Evolutionary conservation across 2,888 invertebrate genomes (phyloP), one percentile per base, ranked within the genome.

Genomic region (Ennomos erosarius): DNA sequence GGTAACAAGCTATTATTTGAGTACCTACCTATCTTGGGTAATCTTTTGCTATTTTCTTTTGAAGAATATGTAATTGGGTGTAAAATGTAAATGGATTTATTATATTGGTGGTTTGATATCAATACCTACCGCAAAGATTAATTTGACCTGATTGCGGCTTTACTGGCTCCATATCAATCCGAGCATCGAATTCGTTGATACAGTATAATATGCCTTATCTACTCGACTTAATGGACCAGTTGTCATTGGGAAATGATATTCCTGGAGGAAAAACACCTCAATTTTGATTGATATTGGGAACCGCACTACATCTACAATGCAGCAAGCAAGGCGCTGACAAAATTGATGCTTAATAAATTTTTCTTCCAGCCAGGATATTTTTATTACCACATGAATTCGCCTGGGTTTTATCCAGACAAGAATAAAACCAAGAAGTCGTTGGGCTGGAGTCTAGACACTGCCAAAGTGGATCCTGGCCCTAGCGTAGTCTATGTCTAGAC

Each of bases 71-170:
- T 26, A 26, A 26, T 5, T 26, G 26, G 26, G 26, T 26, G 5
- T 26, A 16, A 3, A n/a, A n/a, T n/a, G 16, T 16, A 4, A 6
- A 26, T 26, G 26, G 26, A 5, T 26, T 26, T 26, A 26, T 6
- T 26, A 16, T 16, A 62, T 51, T 70, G 82, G 80, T 68, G 81
- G 78, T 75, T 77, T 72, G 73, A 71, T 76, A 74, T 73, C 67
- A 74, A 84, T 78, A 77, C 75, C 53, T 62, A 77, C 85, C 85
- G 71, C 87, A 78, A 78, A 81, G 79, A 78, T 78, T 78, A 68
- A 79, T 71, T 70, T 75, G 84, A 81, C 79, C 87, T 76, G 76
- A 73, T 82, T 87, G 88, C 63, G 87, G 84, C 75, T 78, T 68
- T 69, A 65, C 65, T 69, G 79, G 75, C 79, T 73, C 76, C 78